Evolutionary conservation across 2,113 vertebrate genomes (phyloP), one percentile per base, ranked within the genome.

Genomic region (Pyrgilauda ruficollis): DNA sequence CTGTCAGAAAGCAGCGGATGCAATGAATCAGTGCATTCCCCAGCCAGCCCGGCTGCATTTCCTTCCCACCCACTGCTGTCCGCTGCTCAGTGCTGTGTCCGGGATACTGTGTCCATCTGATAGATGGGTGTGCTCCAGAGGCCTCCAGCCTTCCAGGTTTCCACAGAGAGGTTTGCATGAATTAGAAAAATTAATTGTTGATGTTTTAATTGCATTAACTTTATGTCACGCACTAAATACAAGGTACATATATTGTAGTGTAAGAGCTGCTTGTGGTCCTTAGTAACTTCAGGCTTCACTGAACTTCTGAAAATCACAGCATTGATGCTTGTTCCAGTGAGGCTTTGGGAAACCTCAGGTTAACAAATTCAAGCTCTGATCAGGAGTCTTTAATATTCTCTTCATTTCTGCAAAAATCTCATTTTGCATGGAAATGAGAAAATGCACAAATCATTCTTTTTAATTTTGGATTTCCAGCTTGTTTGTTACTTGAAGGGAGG

Each of bases 11-110:
- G 9, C 92, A 96, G 97, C n/a, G 47, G 89, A 94, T 96, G 93
- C 95, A 46, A 70, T 97, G 93, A 83, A 93, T 97, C 97, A 31
- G 0, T 56, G 91, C 35, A 94, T 96, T 97, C 96, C 94, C 96
- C 75, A 91, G 90, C 44, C 31, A 1, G 56, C 28, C 66, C 0
- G 7, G 27, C 73, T 82, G 73, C 6, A 0, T 43, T 92, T 77
- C 96, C 95, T 93, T 56, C 91, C 81, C 59, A 20, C 52, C 61
- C 84, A 9, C 39, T 6, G 58, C 95, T 92, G 88, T 53, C 95
- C 96, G n/a, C 43, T 72, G 18, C 20, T 73, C 72, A 59, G 37
- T 52, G 4, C 84, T 61, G 62, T 24, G 70, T 16, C 89, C 12
- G 0, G 19, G 13, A 26, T 3, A 2, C 52, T 6, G 62, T 2